These are phyloP conservation scores for Agelastica alni DNA, from an alignment of 2,888 invertebrate species.

Conservation along the genomic window DNA sequence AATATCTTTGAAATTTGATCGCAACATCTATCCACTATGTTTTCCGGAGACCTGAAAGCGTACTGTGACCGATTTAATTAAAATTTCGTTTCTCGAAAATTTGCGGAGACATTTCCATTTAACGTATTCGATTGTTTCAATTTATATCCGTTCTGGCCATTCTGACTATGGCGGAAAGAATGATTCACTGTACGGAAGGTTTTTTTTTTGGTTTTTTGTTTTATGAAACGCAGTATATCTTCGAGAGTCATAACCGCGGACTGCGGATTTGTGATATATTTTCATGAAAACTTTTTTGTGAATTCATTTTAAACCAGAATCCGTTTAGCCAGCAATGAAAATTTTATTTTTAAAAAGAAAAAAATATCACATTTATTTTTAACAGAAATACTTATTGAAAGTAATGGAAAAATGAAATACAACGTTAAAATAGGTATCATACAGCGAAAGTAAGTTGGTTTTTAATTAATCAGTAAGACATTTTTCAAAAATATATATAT, in stretches of 20 bases:
- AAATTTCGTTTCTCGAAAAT: conserved; percentile 21
- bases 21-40: not conserved
- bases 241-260: conserved; percentile 1
- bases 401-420: no score
- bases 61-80: conserved; percentile 25
- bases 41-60: not conserved
- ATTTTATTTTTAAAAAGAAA: no score
- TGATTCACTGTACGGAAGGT: conserved; percentile 24
- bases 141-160: conserved; percentile 23
- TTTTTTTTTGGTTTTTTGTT: conserved; percentile 14
- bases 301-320: conserved; percentile 2
- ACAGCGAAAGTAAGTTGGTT: no score
- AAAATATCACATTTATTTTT: no score
- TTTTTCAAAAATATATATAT: no score
- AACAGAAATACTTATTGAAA: no score
- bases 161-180: conserved; percentile 21
- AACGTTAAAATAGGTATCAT: no score
- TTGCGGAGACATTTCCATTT: conserved; percentile 25
- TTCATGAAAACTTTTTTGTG: not conserved
- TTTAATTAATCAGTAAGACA: no score
- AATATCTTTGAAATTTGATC: no score
- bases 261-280: conserved; percentile 20
- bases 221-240: conserved; percentile 23
- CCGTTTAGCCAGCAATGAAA: not conserved
- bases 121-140: conserved; percentile 30